Percentiles rank a stretch among this genome's conserved stretches.
Evolutionary conservation across 2,797 vertebrate genomes (phyloP).

Genomic region (Hoplostethus mediterraneus): DNA sequence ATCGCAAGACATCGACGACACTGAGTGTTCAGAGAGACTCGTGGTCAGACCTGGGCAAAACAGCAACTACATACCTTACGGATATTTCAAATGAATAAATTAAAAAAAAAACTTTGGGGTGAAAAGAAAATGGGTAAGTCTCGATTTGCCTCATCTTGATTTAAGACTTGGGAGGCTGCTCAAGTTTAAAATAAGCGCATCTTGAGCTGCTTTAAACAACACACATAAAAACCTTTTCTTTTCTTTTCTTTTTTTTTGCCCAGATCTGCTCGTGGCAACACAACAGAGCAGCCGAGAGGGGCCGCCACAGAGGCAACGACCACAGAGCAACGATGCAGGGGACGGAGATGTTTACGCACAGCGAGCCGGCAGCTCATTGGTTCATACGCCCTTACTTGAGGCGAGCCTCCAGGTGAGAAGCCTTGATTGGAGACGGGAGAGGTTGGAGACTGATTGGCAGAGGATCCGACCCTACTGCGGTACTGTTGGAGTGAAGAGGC

Average conservation of each 20-base stretch:
- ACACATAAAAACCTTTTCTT: no score
- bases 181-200: not conserved
- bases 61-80: not conserved
- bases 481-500: conserved; percentile 94
- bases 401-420: conserved; percentile 97
- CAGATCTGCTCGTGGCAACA: conserved; percentile 72
- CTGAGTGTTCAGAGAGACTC: conserved; percentile 48
- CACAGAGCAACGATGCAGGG: conserved; percentile 65
- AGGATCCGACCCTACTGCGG: conserved; percentile 93
- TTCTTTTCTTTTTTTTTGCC: conserved; percentile 55
- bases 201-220: no score
- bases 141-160: no score
- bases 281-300: conserved; percentile 54
- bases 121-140: not conserved
- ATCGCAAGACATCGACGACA: conserved; percentile 64
- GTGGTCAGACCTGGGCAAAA: conserved; percentile 77
- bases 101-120: not conserved
- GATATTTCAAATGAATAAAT: not conserved
- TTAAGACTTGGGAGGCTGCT: no score
- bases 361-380: conserved; percentile 40
- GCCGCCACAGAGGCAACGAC: conserved; percentile 55
- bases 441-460: conserved; percentile 97
- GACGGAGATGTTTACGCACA: conserved; percentile 62
- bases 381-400: conserved; percentile 92
- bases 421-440: conserved; percentile 98